phyloP scores from a whole-genome alignment of 2,113 vertebrate genomes.

The Epinephelus fuscoguttatus region DNA sequence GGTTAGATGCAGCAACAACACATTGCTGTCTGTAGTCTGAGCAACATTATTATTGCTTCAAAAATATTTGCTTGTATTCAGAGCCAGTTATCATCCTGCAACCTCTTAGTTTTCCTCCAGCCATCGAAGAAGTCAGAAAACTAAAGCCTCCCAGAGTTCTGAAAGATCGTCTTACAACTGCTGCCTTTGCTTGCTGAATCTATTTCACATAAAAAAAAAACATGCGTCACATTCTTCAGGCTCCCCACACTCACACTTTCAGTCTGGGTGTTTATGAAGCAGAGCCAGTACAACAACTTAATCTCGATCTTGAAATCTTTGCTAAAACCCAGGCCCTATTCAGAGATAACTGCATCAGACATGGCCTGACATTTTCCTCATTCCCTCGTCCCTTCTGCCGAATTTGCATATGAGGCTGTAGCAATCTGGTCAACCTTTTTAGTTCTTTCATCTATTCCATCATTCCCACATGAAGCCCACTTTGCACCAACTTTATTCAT shows the following conservation, averaged over 20 bases:
- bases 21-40: neutral
- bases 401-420: neutral
- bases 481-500: neutral
- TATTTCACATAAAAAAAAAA: neutral
- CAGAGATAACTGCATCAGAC: neutral
- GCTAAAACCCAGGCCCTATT: neutral
- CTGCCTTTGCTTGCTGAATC: neutral
- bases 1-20: neutral
- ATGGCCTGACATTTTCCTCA: neutral
- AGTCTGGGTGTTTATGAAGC: neutral
- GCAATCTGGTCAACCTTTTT: neutral
- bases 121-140: neutral
- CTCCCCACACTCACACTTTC: neutral
- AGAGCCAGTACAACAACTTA: neutral
- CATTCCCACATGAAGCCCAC: neutral
- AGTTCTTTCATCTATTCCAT: neutral
- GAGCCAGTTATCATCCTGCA: neutral
- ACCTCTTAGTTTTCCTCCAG: neutral
- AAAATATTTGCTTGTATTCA: neutral
- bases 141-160: neutral
- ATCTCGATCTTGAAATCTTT: neutral
- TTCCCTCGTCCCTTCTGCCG: neutral
- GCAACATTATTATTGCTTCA: neutral
- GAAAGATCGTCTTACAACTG: neutral
- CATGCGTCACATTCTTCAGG: too few relatives aligned